Evolutionary conservation across 2,797 vertebrate genomes (phyloP), one percentile per base, ranked within the genome.

Genomic region (Leptodactylus fallax): DNA sequence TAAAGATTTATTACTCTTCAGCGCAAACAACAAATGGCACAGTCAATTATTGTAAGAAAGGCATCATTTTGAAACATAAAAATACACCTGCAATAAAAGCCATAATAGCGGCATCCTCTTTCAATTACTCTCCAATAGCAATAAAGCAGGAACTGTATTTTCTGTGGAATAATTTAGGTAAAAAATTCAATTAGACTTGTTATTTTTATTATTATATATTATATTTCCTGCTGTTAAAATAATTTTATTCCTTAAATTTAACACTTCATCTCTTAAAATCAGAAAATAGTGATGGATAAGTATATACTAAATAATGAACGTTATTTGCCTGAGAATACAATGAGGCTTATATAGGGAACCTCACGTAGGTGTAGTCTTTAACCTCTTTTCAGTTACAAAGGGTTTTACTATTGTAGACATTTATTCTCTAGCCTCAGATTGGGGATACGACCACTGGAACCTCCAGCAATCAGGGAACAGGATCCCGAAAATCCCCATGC

Each of bases 1-100:
- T 74, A 74, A 84, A 84, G 51, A 60, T 83, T 55, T 83, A 72
- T 74, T 83, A 74, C 19, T 56, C 67, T 74, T 83, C 27, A 56
- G 69, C 13, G 14, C 55, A 74, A 84, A 23, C 25, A 72, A 84
- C 51, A 74, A 61, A 84, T 23, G 21, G 45, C 13, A 61, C 12
- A 81, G 58, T 81, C 79, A 81, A 81, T 81, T 63, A 63, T 36
- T 63, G 36, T 17, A 81, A 80, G 21, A 61, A 61, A 81, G 60
- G 58, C 60, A 81, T 65, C 36, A 63, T 81, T 63, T 63, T 23
- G 58, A 58, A 81, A 81, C 47, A 49, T 23, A 81, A 81, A 47
- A 63, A 13, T n/a, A 81, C n/a, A 49, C 19, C 79, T 81, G 17
- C 79, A 49, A 65, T 63, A 81, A n/a, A 63, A 81, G 27, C 79